A percentile compares a stretch with the other conserved stretches of the same genome.
Conservation (phyloP, 92 coral and sea anemone genomes). For the Paramuricea clavata region DNA sequence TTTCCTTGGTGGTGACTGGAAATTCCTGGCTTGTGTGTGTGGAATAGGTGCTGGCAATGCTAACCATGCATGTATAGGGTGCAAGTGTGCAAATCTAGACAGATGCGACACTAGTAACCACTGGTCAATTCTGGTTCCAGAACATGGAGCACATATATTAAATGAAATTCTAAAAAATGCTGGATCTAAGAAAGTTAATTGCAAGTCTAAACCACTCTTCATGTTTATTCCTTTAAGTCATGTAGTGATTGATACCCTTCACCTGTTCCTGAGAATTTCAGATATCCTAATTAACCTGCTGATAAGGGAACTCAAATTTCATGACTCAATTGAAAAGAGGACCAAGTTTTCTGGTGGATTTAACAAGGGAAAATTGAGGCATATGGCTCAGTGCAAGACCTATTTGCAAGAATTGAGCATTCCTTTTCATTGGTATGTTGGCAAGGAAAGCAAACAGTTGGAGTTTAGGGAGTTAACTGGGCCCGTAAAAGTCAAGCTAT, state of each 20-base stretch:
- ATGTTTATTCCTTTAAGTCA: conserved; percentile 20
- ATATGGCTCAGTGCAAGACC: conserved; percentile 41
- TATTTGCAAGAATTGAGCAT: background rate
- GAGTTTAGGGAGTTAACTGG: conserved; percentile 70
- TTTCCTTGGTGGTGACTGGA: conserved; percentile 81
- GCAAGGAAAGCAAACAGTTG: conserved; percentile 54
- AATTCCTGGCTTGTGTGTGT: conserved; percentile 71
- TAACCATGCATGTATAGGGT: conserved; percentile 76
- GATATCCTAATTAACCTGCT: conserved; percentile 6
- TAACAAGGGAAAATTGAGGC: conserved; percentile 24
- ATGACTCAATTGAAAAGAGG: conserved; percentile 24
- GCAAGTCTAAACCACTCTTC: background rate
- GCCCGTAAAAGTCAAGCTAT: conserved; percentile 69
- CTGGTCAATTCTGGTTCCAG: background rate
- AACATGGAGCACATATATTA: background rate
- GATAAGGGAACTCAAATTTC: background rate
- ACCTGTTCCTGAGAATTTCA: conserved; percentile 8
- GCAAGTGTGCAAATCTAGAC: conserved; percentile 65
- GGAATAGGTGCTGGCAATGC: conserved; percentile 72
- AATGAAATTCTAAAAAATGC: background rate
- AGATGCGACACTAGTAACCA: background rate
- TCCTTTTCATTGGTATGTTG: conserved; percentile 51
- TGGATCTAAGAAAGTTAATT: conserved; percentile 8
- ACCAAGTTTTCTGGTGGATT: conserved; percentile 30
- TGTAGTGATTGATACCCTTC: no score